Evolutionary conservation across 1,140 invertebrate genomes (phyloP), one percentile per base, ranked within the genome.

Genomic region (Anadara kagoshimensis): DNA sequence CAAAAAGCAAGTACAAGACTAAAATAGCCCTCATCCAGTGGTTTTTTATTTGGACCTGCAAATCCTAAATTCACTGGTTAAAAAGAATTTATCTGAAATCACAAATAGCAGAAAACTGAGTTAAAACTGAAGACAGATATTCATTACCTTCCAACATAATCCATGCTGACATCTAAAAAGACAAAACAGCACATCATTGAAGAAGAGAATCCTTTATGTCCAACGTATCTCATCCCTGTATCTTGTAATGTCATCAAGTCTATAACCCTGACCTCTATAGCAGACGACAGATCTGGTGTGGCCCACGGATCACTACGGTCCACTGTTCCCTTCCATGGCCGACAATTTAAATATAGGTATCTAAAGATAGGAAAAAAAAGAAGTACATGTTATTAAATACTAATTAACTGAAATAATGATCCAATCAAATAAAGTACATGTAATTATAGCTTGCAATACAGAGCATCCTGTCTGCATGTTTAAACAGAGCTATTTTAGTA

Each of bases 161-260:
- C 72, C 16, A 61, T 1, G 58, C 78, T 80, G 41, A 75, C 67
- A 69, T 80, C 72, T 5, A 80, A 53, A 58, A 80, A 80, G 14
- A 80, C 75, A 74, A 80, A 80, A 54, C 78, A 80, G 36, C 78
- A 80, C 75, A 75, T 77, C 16, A 70, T 77, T 14, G 75, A 75
- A 26, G 71, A 72, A 29, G 78, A 80, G 26, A 65, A 72, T 16
- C 78, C 78, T 57, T 73, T 67, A 63, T 80, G 78, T 20, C 78
- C 78, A 16, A 29, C 54, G 57, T 80, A 80, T 57, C 65, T 53
- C 7, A 74, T 61, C 14, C 72, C 72, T 4, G 65, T 74, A 44
- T 77, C 73, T 54, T 74, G 53, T 24, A 80, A 24, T 14, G 71
- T 75, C 16, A 59, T 62, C n/a, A 80, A 66, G 61, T 80, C 78